A percentile compares a stretch with the other conserved stretches of the same genome.
Evolutionary conservation across 2,113 vertebrate species (phyloP).

Genomic region (Rhinopomastus cyanomelas): DNA sequence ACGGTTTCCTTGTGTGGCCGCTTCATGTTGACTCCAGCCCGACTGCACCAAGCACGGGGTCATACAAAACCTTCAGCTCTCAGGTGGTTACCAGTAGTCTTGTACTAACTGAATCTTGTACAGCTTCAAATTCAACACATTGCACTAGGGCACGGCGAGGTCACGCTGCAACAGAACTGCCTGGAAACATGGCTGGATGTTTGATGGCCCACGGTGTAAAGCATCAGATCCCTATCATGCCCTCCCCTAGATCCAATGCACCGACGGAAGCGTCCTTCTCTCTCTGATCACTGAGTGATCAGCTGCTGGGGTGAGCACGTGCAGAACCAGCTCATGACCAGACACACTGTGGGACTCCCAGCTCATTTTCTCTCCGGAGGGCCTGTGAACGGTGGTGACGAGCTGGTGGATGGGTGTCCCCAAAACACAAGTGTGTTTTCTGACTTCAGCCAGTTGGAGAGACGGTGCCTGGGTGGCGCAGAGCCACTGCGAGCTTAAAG

Average conservation of each 20-base stretch:
- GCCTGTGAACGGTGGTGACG: neutral
- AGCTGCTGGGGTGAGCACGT: neutral
- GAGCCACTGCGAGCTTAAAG: slow-evolving; percentile 25
- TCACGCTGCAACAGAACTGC: neutral
- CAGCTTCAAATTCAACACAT: slow-evolving; percentile 8
- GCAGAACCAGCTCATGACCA: neutral
- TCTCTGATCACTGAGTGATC: neutral
- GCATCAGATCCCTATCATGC: neutral
- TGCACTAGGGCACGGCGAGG: neutral
- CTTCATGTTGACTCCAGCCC: neutral
- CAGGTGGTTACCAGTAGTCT: slow-evolving; percentile 14
- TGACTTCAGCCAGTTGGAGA: slow-evolving; percentile 1
- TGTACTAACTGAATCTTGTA: slow-evolving; percentile 19
- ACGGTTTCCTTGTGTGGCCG: neutral
- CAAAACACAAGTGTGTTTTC: slow-evolving; percentile 19
- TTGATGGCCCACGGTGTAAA: neutral
- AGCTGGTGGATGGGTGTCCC: no score
- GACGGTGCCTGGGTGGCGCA: neutral
- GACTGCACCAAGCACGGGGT: neutral
- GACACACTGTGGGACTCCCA: neutral
- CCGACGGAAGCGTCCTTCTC: neutral
- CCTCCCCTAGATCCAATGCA: neutral
- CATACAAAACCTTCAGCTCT: neutral
- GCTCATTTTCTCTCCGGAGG: neutral
- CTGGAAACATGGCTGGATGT: neutral